phyloP scores from a whole-genome alignment of 35 echinoderm and acorn worm species.

The Heliocidaris tuberculata region DNA sequence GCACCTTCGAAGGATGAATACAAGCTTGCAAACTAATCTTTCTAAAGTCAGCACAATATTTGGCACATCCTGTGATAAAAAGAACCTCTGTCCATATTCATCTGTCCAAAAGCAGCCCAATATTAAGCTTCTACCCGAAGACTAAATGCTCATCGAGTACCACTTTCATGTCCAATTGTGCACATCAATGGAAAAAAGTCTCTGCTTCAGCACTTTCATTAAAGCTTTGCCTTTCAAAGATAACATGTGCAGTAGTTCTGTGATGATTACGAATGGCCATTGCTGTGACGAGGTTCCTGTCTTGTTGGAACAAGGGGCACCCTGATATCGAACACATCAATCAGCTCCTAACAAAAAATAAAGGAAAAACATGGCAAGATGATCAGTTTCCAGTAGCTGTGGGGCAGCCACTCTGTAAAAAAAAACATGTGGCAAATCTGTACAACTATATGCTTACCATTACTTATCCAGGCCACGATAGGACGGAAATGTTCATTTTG shows the following conservation, averaged over 20 bases:
- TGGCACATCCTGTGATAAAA: neutral
- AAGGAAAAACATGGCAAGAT: neutral
- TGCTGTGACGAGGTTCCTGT: neutral
- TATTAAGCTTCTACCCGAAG: neutral
- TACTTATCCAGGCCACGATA: too few relatives aligned
- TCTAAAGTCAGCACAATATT: neutral
- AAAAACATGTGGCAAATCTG: too few relatives aligned
- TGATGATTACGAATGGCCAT: neutral
- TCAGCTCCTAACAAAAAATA: conserved; percentile 41
- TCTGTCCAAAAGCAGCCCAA: neutral
- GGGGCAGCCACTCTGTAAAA: neutral
- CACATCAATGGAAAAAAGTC: neutral
- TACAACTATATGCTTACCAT: too few relatives aligned
- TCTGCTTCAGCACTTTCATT: too few relatives aligned
- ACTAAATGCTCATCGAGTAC: neutral
- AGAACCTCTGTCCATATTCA: neutral
- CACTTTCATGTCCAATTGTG: neutral
- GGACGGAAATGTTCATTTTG: too few relatives aligned
- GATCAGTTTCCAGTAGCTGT: neutral
- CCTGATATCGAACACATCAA: conserved; percentile 50
- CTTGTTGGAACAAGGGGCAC: conserved; percentile 49
- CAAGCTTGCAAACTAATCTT: neutral
- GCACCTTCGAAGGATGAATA: neutral
- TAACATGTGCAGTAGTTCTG: neutral
- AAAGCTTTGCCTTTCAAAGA: neutral